Evolutionary conservation across 2,797 vertebrate species (phyloP), one percentile per base, ranked within the genome.

Genomic region (Stomatorhinus walkeri): DNA sequence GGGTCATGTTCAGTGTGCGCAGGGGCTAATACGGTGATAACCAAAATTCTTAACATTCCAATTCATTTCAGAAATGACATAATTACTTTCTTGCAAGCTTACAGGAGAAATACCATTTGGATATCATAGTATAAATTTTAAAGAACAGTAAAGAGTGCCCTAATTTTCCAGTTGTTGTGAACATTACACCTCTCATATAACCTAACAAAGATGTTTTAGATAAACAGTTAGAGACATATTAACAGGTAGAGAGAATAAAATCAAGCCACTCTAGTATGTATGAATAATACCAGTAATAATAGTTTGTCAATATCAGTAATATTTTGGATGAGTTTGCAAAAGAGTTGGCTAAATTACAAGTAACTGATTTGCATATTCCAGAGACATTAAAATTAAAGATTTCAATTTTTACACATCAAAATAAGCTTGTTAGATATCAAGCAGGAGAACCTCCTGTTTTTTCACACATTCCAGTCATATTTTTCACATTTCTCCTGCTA

Each of bases 1-100:
- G 93, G 95, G 95, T 95, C 95, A 95, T 93, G 92, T 92, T 92
- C 94, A 94, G 93, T 95, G 95, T 94, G 94, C 90, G 90, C 90
- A 93, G 92, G 93, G 91, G 91, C 93, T 36, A 36, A 36, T 72
- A 32, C 90, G 90, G 89, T 88, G 94, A 95, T 94, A 95, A 95
- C 93, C 93, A 92, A 94, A 90, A 91, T 93, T 93, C 94, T 95
- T 95, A 94, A 93, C 91, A 88, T 93, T 93, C 91, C 93, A 89
- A 94, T 94, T 94, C 91, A 93, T 89, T 91, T 89, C 90, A 92
- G 93, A 95, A 93, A 92, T 91, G 93, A 94, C 94, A 95, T 95
- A 95, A 95, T 96, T 94, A 95, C 92, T 52, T 85, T 32, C 83
- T 48, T 14, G 83, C 22, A 46, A 2, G 85, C 43, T 43, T 52